Evolutionary conservation across 1,140 invertebrate species (phyloP), one percentile per base, ranked within the genome.

Genomic region (Ladona fulva): DNA sequence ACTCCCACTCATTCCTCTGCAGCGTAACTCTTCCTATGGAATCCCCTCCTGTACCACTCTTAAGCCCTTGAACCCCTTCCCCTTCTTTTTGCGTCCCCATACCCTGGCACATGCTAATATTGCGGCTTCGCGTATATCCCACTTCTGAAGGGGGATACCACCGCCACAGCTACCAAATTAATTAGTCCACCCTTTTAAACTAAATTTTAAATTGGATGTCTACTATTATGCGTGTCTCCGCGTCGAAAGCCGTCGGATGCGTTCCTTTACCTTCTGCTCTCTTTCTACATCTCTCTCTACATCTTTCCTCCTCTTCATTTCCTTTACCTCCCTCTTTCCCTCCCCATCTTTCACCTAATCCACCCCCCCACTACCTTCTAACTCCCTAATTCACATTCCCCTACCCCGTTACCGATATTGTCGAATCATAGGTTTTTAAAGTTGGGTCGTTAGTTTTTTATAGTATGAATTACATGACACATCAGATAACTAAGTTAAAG

Each of bases 151-250:
- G 29, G 29, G 29, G 1, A 37, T 37, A 37, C 29, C 29, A 37
- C 29, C 1, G 52, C 29, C 29, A 37, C 29, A 37, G 52, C 52
- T 22, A 22, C n/a, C 52, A 66, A 66, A 66, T 66, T 66, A 66
- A 66, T 66, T 66, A 66, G 52, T 66, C 52, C 52, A 19, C 16
- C 52, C n/a, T 66, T 66, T 66, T 66, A 66, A 66, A 66, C 52
- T 19, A 66, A 66, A 66, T 66, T 66, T 66, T 66, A 66, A 66
- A 66, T 66, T 66, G 52, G 52, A 66, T 66, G n/a, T 66, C 52
- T 22, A 12, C 52, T 12, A 22, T 66, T 22, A 66, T 66, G 14
- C 52, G n/a, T 66, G n/a, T 22, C 52, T 66, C 52, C 52, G 52
- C 52, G 52, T 19, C 52, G 52, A 66, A 66, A 66, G 14, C 52